A percentile compares a stretch with the other conserved stretches of the same genome.
phyloP scores from a whole-genome alignment of 1,140 invertebrate species.

The Lasaia peninsularis region DNA sequence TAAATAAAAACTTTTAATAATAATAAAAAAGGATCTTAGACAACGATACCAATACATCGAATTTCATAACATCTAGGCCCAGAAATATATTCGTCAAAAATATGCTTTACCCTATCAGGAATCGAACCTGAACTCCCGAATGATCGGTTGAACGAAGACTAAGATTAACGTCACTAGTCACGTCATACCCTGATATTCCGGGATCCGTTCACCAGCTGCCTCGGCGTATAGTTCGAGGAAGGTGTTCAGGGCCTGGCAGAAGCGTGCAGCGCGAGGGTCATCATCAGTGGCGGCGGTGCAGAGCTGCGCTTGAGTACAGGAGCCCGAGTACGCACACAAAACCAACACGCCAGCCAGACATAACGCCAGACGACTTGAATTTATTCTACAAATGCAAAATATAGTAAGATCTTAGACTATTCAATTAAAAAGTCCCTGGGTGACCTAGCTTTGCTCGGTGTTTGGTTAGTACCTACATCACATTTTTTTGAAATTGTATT shows the following conservation, averaged over 20 bases:
- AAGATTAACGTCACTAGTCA: background rate
- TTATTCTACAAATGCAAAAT: background rate
- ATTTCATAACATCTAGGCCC: too few relatives aligned
- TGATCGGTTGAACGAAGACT: too few relatives aligned
- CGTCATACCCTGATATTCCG: slow-evolving; percentile 57
- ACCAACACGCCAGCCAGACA: slow-evolving; percentile 43
- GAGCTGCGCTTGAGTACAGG: slow-evolving; percentile 56
- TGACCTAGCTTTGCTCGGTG: too few relatives aligned
- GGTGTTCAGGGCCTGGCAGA: slow-evolving; percentile 74
- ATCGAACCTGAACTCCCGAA: too few relatives aligned
- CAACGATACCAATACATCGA: too few relatives aligned
- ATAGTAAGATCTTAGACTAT: background rate
- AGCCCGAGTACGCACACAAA: slow-evolving; percentile 31
- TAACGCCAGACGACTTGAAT: slow-evolving; percentile 20
- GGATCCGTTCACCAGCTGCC: slow-evolving; percentile 63
- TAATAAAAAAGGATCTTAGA: too few relatives aligned
- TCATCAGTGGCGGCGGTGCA: slow-evolving; percentile 62
- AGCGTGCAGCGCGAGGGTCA: slow-evolving; percentile 65
- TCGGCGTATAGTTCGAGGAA: slow-evolving; percentile 73
- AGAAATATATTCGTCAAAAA: too few relatives aligned
- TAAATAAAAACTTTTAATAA: too few relatives aligned
- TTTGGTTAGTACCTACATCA: too few relatives aligned
- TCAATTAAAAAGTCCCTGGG: too few relatives aligned
- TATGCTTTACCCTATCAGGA: too few relatives aligned
- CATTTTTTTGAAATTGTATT: too few relatives aligned